These are phyloP conservation scores for Ascaphus truei DNA, from an alignment of 2,113 vertebrate species.

Conservation along the genomic window DNA sequence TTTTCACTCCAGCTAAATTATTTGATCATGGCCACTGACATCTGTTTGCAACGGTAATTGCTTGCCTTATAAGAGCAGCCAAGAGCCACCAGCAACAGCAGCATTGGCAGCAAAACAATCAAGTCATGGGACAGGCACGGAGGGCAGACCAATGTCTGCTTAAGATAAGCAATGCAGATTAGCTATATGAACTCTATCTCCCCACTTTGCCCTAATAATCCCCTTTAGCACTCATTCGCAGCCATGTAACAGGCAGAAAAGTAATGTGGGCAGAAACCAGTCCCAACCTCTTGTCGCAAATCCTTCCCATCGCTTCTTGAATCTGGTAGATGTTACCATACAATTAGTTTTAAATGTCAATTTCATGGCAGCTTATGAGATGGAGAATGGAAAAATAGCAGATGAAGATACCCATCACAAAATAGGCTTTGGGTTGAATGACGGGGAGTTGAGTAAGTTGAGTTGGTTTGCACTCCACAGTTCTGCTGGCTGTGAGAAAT, in stretches of 20 bases:
- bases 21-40: slow-evolving; percentile 80
- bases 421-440: slow-evolving; percentile 52
- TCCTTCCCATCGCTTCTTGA: slow-evolving; percentile 62
- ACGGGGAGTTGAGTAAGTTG: slow-evolving; percentile 42
- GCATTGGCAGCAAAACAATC: slow-evolving; percentile 59
- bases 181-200: slow-evolving; percentile 65
- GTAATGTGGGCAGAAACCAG: slow-evolving; percentile 55
- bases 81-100: slow-evolving; percentile 53
- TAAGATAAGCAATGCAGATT: slow-evolving; percentile 65
- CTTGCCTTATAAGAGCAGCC: slow-evolving; percentile 71
- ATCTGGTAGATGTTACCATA: slow-evolving; percentile 67
- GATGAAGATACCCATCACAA: slow-evolving; percentile 57
- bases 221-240: slow-evolving; percentile 65
- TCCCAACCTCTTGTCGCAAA: slow-evolving; percentile 55
- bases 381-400: slow-evolving; percentile 72
- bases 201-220: slow-evolving; percentile 63
- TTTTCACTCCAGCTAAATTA: slow-evolving; percentile 74
- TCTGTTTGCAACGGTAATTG: slow-evolving; percentile 80
- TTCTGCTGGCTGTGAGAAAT: too few relatives aligned
- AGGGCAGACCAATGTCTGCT: slow-evolving; percentile 61
- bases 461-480: too few relatives aligned
- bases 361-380: slow-evolving; percentile 80
- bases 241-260: slow-evolving; percentile 60
- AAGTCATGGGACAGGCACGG: slow-evolving; percentile 58
- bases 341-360: slow-evolving; percentile 92